phyloP scores from a whole-genome alignment of 1,140 invertebrate genomes.

The Lethrus apterus region DNA sequence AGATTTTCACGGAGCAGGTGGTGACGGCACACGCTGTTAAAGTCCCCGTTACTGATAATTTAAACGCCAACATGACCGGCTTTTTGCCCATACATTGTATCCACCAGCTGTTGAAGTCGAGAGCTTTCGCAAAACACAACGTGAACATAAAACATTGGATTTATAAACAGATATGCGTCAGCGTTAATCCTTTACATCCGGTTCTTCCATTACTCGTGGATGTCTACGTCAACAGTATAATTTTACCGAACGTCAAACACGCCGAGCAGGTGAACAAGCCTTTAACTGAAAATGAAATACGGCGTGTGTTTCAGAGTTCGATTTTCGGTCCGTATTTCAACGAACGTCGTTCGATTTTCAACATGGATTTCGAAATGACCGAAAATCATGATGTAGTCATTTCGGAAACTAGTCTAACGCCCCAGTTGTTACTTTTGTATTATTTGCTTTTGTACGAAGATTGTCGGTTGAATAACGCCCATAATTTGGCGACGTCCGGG shows the following conservation, averaged over 20 bases:
- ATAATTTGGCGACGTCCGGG: conserved; percentile 58
- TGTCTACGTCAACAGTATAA: conserved; percentile 90
- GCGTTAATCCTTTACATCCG: conserved; percentile 81
- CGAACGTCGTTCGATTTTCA: conserved; percentile 43
- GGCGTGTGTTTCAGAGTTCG: conserved; percentile 74
- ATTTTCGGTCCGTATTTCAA: conserved; percentile 65
- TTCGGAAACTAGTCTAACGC: conserved; percentile 66
- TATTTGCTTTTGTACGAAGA: conserved; percentile 93
- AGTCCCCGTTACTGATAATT: conserved; percentile 84
- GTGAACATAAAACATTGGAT: conserved; percentile 94
- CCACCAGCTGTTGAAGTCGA: conserved; percentile 88
- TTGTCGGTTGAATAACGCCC: conserved; percentile 71
- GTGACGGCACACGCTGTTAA: conserved; percentile 93
- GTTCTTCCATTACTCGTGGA: conserved; percentile 89
- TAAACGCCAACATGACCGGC: conserved; percentile 83
- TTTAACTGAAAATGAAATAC: conserved; percentile 83
- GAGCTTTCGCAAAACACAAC: conserved; percentile 93
- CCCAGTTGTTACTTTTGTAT: conserved; percentile 85
- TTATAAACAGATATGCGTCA: conserved; percentile 84
- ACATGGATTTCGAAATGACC: conserved; percentile 46
- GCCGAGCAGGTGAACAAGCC: conserved; percentile 71
- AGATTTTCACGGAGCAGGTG: conserved; percentile 96
- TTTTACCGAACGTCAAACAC: conserved; percentile 69
- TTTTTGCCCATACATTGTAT: conserved; percentile 97
- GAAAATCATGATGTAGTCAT: conserved; percentile 47